phyloP scores from a whole-genome alignment of 2,797 vertebrate species.

The Manis pentadactyla region DNA sequence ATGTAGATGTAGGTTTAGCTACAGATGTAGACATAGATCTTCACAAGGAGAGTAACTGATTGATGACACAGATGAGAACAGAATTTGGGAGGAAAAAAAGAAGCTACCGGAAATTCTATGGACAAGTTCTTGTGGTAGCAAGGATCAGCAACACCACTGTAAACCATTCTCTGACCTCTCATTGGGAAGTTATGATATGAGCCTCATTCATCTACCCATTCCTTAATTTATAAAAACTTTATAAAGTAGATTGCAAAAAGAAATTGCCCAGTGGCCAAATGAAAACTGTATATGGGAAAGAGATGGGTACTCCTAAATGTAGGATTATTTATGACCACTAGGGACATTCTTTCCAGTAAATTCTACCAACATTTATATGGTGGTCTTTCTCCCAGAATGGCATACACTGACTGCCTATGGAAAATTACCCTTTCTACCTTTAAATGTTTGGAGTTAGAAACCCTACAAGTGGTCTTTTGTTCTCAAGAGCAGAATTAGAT shows the following conservation, averaged over 20 bases:
- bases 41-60: not conserved
- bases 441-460: slow-evolving; percentile 49
- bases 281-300: not conserved
- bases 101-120: not conserved
- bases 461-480: slow-evolving; percentile 31
- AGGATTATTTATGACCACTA: not conserved
- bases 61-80: not conserved
- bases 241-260: not conserved
- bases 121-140: not conserved
- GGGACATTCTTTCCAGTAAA: not conserved
- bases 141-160: not conserved
- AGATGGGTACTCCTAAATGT: not conserved
- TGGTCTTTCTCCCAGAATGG: not conserved
- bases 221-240: not conserved
- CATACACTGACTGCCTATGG: not conserved
- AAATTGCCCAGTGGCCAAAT: not conserved
- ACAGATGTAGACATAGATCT: not conserved
- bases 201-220: not conserved
- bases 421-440: slow-evolving; percentile 8
- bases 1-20: not conserved
- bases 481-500: slow-evolving; percentile 58
- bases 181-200: not conserved
- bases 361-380: not conserved
- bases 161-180: not conserved
- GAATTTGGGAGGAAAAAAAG: not conserved